Conservation (phyloP, 2,797 vertebrate species). For the Ctenopoma kingsleyae region DNA sequence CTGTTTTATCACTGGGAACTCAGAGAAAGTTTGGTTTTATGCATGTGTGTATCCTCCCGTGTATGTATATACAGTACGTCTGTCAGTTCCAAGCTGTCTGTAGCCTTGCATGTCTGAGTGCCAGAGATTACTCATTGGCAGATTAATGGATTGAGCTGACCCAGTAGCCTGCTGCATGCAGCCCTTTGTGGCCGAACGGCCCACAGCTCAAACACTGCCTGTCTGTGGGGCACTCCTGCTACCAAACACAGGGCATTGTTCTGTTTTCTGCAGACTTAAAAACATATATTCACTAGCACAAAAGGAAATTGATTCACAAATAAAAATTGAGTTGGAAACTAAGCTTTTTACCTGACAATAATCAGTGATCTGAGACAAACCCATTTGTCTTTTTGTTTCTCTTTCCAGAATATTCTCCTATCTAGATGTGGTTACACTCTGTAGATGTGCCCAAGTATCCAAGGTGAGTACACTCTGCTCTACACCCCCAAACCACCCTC, state of each 20-base stretch:
- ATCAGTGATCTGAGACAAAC: constrained; percentile 12
- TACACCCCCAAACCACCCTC: constrained; percentile 8
- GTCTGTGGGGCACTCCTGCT: constrained; percentile 56
- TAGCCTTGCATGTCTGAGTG: constrained; percentile 73
- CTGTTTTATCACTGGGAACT: not conserved
- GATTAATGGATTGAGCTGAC: constrained; percentile 85
- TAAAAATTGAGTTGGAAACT: not conserved
- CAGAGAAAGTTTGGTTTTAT: not conserved
- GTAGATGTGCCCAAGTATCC: constrained; percentile 96
- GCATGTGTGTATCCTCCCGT: constrained; percentile 9
- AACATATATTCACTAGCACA: constrained; percentile 11
- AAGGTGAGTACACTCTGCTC: constrained; percentile 85
- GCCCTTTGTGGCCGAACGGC: constrained; percentile 71
- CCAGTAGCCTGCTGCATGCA: constrained; percentile 76
- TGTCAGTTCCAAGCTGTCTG: constrained; percentile 54
- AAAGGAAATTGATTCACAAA: not conserved
- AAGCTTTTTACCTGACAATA: not conserved
- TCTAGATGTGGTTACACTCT: constrained; percentile 95
- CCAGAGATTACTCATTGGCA: constrained; percentile 84
- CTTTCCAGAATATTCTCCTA: constrained; percentile 95
- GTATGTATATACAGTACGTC: constrained; percentile 30
- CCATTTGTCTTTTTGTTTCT: constrained; percentile 63
- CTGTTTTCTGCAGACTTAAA: constrained; percentile 27
- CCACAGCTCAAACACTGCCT: constrained; percentile 61
- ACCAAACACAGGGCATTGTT: constrained; percentile 53